Base-by-base conservation (phyloP, 2,113 vertebrate species). In the Mirounga angustirostris region DNA sequence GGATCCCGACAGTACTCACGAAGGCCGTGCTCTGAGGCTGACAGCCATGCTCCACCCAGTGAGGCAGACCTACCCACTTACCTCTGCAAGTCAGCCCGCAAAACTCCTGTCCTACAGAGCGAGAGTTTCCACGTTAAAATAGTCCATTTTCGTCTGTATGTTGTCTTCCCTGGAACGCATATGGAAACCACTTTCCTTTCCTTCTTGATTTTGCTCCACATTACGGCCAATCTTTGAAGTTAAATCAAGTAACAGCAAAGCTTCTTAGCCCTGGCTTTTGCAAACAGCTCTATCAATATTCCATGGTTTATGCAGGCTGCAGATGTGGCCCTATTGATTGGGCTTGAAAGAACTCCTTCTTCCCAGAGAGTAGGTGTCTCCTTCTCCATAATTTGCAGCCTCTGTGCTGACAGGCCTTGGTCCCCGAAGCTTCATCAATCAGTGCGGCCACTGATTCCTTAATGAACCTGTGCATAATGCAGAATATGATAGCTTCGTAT, bases 291-390 rank as follows among this genome's bases (percentile, higher is more conserved):
- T 63, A 19, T 79, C 87, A 94, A 95, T 33, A 15, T 21, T 89
- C 89, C 91, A 18, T 22, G 71, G 97, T 96, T 97, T 65, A 52
- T 96, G 93, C 84, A 90, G 65, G 89, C 88, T 65, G 89, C 7
- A 92, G 89, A 81, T 50, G 43, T 43, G 84, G 52, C 33, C 22
- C 76, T 97, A 95, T 56, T 84, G 97, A 97, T 94, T 92, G 22
- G 65, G 81, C 74, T 65, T 0, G 63, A 93, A 97, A 95, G 71
- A 58, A n/a, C 15, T 21, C 46, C 46, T 84, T 83, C 81, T 88
- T 52, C 40, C 67, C 14, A 82, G 79, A 69, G 36, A 89, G n/a
- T 1, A 82, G 73, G 46, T 33, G 15, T 91, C 88, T 82, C 61
- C 58, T 94, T 84, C 86, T 30, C 80, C 67, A 13, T 30, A 5